These are phyloP conservation scores for Allacma fusca DNA, from an alignment of 2,888 invertebrate genomes.

Conservation along the genomic window DNA sequence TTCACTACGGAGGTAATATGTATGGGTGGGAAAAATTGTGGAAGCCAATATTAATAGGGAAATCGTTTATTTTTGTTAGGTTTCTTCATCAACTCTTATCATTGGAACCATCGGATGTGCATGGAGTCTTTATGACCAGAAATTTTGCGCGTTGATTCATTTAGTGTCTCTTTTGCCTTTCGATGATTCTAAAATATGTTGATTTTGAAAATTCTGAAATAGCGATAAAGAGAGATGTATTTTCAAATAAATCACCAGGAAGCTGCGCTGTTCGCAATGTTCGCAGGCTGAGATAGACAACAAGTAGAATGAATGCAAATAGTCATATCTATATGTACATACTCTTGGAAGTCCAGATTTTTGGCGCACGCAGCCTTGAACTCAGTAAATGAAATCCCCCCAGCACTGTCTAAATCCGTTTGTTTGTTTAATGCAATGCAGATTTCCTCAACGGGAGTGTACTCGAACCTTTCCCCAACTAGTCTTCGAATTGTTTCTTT, in stretches of 20 bases:
- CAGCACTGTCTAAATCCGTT: constrained; percentile 32
- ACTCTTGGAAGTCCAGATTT: constrained; percentile 20
- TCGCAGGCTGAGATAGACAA: too few species aligned
- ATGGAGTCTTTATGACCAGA: too few species aligned
- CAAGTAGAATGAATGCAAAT: too few species aligned
- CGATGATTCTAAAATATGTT: not conserved
- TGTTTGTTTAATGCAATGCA: not conserved
- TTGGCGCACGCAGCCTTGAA: constrained; percentile 33
- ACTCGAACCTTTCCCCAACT: constrained; percentile 11
- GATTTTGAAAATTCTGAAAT: constrained; percentile 12
- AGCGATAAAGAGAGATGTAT: not conserved
- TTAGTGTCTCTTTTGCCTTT: too few species aligned
- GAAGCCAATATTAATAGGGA: too few species aligned
- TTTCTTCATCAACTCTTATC: too few species aligned
- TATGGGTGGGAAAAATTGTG: too few species aligned
- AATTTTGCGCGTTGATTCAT: too few species aligned
- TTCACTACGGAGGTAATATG: too few species aligned
- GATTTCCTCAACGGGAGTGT: constrained; percentile 24
- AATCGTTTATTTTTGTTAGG: too few species aligned
- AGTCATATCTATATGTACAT: not conserved
- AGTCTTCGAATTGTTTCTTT: constrained; percentile 21
- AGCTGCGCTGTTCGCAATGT: not conserved
- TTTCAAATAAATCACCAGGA: not conserved
- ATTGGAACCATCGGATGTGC: too few species aligned
- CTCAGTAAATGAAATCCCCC: constrained; percentile 24